These are phyloP conservation scores for Macheiramphus alcinus DNA, from an alignment of 2,113 vertebrate species.

Conservation along the genomic window DNA sequence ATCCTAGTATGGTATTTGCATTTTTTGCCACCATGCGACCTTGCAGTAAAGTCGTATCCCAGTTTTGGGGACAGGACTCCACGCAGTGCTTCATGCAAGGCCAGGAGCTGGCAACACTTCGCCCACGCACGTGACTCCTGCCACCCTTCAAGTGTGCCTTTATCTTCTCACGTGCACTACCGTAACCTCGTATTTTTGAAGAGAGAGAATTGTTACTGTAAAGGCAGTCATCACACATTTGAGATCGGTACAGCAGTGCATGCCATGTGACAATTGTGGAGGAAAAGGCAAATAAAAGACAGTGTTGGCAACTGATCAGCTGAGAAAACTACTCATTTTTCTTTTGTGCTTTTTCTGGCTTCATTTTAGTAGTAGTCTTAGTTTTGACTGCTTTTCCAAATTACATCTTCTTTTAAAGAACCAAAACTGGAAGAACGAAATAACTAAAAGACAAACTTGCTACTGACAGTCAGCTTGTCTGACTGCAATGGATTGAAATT, in stretches of 20 bases:
- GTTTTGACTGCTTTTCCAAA: neutral
- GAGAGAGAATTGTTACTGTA: neutral
- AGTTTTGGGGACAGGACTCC: neutral
- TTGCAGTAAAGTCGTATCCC: neutral
- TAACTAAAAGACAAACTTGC: neutral
- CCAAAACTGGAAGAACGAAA: neutral
- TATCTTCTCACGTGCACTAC: neutral
- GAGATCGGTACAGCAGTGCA: neutral
- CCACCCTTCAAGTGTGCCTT: neutral
- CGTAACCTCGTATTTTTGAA: neutral
- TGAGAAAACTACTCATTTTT: neutral
- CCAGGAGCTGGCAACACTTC: neutral
- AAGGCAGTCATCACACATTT: accelerated
- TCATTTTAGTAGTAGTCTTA: neutral
- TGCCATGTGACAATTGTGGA: accelerated
- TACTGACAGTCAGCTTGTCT: neutral
- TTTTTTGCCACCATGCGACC: neutral
- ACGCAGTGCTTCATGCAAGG: neutral
- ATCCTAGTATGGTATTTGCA: neutral
- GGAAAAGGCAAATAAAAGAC: neutral
- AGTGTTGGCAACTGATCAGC: neutral
- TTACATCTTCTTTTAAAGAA: neutral
- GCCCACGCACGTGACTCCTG: accelerated
- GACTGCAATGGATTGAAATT: neutral
- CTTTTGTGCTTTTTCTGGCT: neutral